A percentile compares a stretch with the other conserved stretches of the same genome.
Conservation (phyloP, 2,797 vertebrate genomes). For the Lagocephalus sceleratus region DNA sequence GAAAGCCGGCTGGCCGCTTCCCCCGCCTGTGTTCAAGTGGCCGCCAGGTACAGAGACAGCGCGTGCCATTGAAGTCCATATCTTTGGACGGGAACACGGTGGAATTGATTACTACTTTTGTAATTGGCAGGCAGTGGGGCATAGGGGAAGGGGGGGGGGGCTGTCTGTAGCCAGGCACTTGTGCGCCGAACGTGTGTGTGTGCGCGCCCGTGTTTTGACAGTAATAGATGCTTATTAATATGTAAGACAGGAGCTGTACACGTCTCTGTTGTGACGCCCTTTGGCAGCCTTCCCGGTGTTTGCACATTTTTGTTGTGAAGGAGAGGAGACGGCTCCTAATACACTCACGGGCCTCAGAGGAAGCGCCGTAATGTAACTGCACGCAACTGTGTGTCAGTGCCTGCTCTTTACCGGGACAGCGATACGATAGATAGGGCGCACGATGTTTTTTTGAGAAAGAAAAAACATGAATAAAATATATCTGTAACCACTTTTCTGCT, state of each 20-base stretch:
- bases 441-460: too few species aligned
- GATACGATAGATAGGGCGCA: too few species aligned
- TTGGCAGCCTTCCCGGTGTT: slow-evolving; percentile 58
- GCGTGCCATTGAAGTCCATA: slow-evolving; percentile 71
- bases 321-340: slow-evolving; percentile 36
- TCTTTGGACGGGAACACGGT: slow-evolving; percentile 58
- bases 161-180: slow-evolving; percentile 64
- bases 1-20: slow-evolving; percentile 20
- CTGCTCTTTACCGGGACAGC: too few species aligned
- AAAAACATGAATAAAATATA: too few species aligned
- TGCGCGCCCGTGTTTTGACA: slow-evolving; percentile 32
- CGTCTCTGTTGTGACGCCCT: slow-evolving; percentile 68
- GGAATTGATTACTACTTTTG: slow-evolving; percentile 78
- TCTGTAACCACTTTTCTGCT: too few species aligned
- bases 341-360: slow-evolving; percentile 19
- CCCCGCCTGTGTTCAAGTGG: slow-evolving; percentile 43
- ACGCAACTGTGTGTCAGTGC: too few species aligned
- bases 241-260: slow-evolving; percentile 65
- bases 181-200: slow-evolving; percentile 57
- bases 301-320: slow-evolving; percentile 48
- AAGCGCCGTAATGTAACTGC: slow-evolving; percentile 3
- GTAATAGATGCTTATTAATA: slow-evolving; percentile 74
- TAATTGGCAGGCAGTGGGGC: slow-evolving; percentile 74
- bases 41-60: slow-evolving; percentile 64
- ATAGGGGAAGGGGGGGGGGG: slow-evolving; percentile 63